Conservation (phyloP, 1,140 invertebrate species). For the Trachymyrmex cornetzi region DNA sequence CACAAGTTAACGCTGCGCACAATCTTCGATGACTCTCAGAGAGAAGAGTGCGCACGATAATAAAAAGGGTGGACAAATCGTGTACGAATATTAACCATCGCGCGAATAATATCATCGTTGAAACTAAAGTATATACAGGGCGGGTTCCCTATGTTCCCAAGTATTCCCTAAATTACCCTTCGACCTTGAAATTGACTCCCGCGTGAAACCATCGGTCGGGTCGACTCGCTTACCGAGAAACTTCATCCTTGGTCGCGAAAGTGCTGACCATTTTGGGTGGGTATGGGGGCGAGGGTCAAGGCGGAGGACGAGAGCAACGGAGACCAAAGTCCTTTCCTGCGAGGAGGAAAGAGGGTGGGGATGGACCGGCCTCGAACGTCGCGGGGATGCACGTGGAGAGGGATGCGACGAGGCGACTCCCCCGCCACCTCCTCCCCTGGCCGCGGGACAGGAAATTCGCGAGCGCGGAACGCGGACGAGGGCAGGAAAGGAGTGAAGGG, state of each 20-base stretch:
- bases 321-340: conserved; percentile 56
- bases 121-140: not conserved
- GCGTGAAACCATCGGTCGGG: not conserved
- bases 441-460: conserved; percentile 65
- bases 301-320: conserved; percentile 38
- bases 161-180: not conserved
- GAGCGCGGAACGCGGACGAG: conserved; percentile 39
- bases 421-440: conserved; percentile 29
- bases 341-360: conserved; percentile 8
- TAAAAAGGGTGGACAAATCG: not conserved
- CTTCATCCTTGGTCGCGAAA: conserved; percentile 41
- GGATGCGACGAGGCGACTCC: conserved; percentile 50
- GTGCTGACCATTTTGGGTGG: conserved; percentile 31
- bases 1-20: not conserved
- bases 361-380: conserved; percentile 29
- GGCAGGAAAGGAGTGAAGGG: conserved; percentile 37
- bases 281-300: conserved; percentile 58
- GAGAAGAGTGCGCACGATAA: too few relatives aligned
- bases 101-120: not conserved
- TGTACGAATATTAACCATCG: not conserved
- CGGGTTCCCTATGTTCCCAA: not conserved
- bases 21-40: not conserved
- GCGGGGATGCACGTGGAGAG: conserved; percentile 53
- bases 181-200: conserved; percentile 26
- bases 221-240: conserved; percentile 25